Percentiles rank a stretch among this genome's conserved stretches.
phyloP scores from a whole-genome alignment of 2,113 vertebrate genomes.

The Marcusenius ussheri region DNA sequence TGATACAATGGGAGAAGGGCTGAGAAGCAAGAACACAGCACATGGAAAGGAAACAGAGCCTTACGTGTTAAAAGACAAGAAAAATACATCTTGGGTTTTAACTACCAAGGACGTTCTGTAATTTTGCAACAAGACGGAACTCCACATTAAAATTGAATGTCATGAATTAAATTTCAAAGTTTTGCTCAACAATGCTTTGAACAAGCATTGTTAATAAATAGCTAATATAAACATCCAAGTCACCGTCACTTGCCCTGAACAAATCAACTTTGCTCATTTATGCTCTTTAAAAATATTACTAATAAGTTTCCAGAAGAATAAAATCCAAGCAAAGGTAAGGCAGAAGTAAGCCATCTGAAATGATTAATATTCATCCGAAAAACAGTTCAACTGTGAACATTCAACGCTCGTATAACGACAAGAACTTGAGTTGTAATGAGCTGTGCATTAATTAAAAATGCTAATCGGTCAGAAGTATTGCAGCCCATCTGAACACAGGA shows the following conservation, averaged over 20 bases:
- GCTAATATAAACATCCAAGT: neutral
- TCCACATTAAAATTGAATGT: neutral
- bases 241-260: neutral
- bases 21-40: neutral
- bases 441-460: neutral
- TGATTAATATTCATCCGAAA: neutral
- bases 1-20: neutral
- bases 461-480: neutral
- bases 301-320: neutral
- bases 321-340: neutral
- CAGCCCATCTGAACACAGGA: neutral
- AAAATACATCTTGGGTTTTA: neutral
- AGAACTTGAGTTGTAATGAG: constrained; percentile 4
- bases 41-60: neutral
- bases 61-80: neutral
- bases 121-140: neutral
- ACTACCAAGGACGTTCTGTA: neutral
- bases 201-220: neutral
- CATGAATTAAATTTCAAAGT: neutral
- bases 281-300: neutral
- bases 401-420: neutral
- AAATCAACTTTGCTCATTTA: neutral
- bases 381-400: neutral
- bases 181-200: neutral
- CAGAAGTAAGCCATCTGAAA: neutral